phyloP scores from a whole-genome alignment of 2,113 vertebrate genomes.

The Brachypteracias leptosomus region DNA sequence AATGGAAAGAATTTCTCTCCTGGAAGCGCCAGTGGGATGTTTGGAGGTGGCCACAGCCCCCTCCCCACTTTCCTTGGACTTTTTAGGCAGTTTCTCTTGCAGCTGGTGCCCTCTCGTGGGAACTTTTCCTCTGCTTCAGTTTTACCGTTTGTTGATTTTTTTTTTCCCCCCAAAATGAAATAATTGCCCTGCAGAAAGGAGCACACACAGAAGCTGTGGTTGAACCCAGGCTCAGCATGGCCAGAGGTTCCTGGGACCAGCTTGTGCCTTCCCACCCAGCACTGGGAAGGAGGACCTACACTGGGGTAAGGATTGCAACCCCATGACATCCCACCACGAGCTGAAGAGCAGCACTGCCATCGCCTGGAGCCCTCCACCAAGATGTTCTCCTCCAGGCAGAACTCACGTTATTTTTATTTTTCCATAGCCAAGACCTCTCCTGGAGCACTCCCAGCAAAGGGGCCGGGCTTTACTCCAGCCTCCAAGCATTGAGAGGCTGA shows the following conservation, averaged over 20 bases:
- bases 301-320: not conserved
- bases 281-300: not conserved
- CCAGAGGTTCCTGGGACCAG: fast-evolving
- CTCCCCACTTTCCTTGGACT: not conserved
- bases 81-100: not conserved
- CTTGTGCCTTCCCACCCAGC: not conserved
- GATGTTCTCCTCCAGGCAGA: not conserved
- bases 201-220: fast-evolving
- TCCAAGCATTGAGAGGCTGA: not conserved
- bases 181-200: not conserved
- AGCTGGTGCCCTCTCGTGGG: slow-evolving; percentile 8
- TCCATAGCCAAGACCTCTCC: not conserved
- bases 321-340: fast-evolving
- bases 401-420: not conserved
- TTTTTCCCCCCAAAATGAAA: fast-evolving
- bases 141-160: fast-evolving
- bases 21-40: not conserved
- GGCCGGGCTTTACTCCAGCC: fast-evolving
- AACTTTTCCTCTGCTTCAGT: not conserved
- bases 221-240: not conserved
- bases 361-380: not conserved
- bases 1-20: not conserved
- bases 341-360: not conserved
- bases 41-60: fast-evolving
- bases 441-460: fast-evolving